phyloP scores from a whole-genome alignment of 2,888 invertebrate genomes.

The Drosophila mettleri region DNA sequence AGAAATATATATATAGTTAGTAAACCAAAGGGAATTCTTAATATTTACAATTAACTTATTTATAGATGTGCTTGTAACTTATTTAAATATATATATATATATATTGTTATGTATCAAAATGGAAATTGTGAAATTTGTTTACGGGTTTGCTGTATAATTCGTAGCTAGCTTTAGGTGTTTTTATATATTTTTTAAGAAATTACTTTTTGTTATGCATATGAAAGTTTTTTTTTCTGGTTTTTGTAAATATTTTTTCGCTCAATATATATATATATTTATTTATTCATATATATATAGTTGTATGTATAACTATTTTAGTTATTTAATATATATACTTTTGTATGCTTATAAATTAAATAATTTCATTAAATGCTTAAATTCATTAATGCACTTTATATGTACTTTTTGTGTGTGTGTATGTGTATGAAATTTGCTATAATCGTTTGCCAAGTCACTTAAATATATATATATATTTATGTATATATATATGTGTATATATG shows the following conservation, averaged over 20 bases:
- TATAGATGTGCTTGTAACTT: slow-evolving; percentile 42
- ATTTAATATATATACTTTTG: slow-evolving; percentile 52
- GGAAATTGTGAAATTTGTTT: slow-evolving; percentile 34
- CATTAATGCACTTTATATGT: slow-evolving; percentile 84
- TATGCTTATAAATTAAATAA: slow-evolving; percentile 77
- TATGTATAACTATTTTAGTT: slow-evolving; percentile 42
- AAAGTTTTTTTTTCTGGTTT: slow-evolving; percentile 21
- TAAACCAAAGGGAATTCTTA: slow-evolving; percentile 11
- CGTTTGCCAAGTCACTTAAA: slow-evolving; percentile 50
- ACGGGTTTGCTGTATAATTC: slow-evolving; percentile 51
- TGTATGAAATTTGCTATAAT: slow-evolving; percentile 73
- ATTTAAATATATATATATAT: slow-evolving; percentile 34
- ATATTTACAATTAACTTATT: slow-evolving; percentile 37
- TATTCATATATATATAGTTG: slow-evolving; percentile 25
- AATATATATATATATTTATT: slow-evolving; percentile 30
- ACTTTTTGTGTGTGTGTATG: slow-evolving; percentile 76
- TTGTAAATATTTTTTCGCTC: slow-evolving; percentile 50
- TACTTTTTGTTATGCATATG: slow-evolving; percentile 40
- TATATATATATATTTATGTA: slow-evolving; percentile 54
- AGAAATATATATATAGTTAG: slow-evolving; percentile 9
- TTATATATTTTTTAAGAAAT: slow-evolving; percentile 41
- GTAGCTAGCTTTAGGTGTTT: slow-evolving; percentile 41
- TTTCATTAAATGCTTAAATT: slow-evolving; percentile 83
- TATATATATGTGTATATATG: slow-evolving; percentile 43
- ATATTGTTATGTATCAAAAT: slow-evolving; percentile 48